These are phyloP conservation scores for Panonychus citri DNA, from an alignment of 1,140 invertebrate genomes.

Conservation along the genomic window DNA sequence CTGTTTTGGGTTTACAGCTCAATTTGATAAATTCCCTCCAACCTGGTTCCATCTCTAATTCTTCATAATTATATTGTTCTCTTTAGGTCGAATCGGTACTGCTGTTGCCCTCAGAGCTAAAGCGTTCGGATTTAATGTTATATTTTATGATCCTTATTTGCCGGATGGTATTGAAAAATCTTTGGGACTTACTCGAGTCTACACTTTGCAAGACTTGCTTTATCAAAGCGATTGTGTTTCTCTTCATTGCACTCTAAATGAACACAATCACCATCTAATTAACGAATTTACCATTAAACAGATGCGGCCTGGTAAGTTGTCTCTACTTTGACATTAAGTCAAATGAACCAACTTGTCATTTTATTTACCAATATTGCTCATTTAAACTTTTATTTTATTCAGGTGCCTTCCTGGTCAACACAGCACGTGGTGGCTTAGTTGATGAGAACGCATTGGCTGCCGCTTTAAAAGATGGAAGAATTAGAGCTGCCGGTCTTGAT, in stretches of 20 bases:
- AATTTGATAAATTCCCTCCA: too few relatives aligned
- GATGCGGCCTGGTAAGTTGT: constrained; percentile 39
- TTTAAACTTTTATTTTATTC: constrained; percentile 16
- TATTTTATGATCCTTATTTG: constrained; percentile 92
- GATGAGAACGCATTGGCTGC: constrained; percentile 85
- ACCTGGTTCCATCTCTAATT: too few relatives aligned
- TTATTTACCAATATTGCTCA: neutral
- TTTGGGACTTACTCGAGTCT: constrained; percentile 74
- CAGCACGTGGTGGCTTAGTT: constrained; percentile 83
- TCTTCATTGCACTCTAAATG: constrained; percentile 85
- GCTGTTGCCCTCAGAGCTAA: constrained; percentile 83
- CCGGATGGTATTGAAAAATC: constrained; percentile 90
- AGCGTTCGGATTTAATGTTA: constrained; percentile 90
- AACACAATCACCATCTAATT: constrained; percentile 92
- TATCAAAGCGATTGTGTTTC: constrained; percentile 93
- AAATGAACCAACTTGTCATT: neutral
- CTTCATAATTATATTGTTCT: too few relatives aligned
- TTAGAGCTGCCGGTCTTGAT: constrained; percentile 88
- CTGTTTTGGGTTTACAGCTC: too few relatives aligned
- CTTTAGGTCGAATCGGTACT: constrained; percentile 62
- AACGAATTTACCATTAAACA: constrained; percentile 95
- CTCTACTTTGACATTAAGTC: neutral
- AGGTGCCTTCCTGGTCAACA: constrained; percentile 97
- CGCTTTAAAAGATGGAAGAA: constrained; percentile 87
- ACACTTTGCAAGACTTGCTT: constrained; percentile 73